Evolutionary conservation across 1,140 invertebrate genomes (phyloP).

Genomic region (Helicoverpa armigera): DNA sequence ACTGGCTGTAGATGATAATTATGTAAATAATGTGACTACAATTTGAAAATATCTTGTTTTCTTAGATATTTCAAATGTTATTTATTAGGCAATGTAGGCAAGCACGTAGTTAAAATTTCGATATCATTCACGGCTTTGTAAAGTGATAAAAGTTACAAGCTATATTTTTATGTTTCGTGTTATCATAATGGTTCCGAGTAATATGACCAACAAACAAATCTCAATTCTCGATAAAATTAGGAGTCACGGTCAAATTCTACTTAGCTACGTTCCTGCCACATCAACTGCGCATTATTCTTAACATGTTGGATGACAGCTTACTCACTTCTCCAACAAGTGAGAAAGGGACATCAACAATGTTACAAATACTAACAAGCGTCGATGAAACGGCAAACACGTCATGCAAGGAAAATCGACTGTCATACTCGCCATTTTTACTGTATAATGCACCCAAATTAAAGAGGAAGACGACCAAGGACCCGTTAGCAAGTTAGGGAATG

Average conservation of each 20-base stretch:
- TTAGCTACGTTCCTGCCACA: conserved; percentile 1
- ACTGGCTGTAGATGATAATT: too few species aligned
- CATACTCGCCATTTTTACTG: conserved; percentile 63
- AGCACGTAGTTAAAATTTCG: too few species aligned
- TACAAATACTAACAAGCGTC: conserved; percentile 20
- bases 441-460: conserved; percentile 70
- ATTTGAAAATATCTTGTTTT: too few species aligned
- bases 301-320: not conserved
- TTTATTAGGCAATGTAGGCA: too few species aligned
- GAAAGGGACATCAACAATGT: conserved; percentile 38
- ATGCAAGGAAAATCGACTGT: conserved; percentile 56
- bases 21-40: too few species aligned
- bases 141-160: not conserved
- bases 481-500: conserved; percentile 1
- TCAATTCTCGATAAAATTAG: not conserved
- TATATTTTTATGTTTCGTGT: not conserved
- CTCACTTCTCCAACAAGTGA: not conserved
- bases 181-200: not conserved
- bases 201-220: not conserved
- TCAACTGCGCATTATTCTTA: conserved; percentile 11
- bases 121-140: not conserved
- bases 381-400: conserved; percentile 55
- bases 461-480: conserved; percentile 5
- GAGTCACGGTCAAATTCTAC: conserved; percentile 3
- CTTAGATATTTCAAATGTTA: too few species aligned